These are phyloP conservation scores for Lichenostomus cassidix DNA, from an alignment of 2,113 vertebrate species.

Conservation along the genomic window DNA sequence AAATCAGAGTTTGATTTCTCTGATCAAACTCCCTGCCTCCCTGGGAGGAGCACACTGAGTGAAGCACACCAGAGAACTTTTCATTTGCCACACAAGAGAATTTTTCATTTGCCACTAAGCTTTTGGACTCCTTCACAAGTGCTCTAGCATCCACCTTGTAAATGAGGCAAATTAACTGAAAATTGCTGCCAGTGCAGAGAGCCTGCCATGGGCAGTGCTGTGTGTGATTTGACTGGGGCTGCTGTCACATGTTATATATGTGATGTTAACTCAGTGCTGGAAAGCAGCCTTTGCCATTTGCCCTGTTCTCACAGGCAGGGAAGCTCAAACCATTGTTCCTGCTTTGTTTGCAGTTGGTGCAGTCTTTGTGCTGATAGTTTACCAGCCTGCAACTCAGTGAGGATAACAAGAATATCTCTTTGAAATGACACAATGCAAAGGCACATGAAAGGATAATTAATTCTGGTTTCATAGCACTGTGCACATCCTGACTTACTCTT, in stretches of 20 bases:
- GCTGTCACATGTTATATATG: constrained; percentile 63
- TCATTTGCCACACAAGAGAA: background rate
- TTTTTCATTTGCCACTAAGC: background rate
- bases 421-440: background rate
- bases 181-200: background rate
- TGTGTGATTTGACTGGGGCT: constrained; percentile 25
- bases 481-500: constrained; percentile 5
- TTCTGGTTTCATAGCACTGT: background rate
- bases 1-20: background rate
- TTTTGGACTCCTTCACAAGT: background rate
- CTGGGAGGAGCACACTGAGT: background rate
- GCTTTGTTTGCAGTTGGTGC: constrained; percentile 33
- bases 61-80: background rate
- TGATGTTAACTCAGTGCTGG: background rate
- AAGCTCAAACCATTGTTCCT: constrained; percentile 33
- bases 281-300: constrained; percentile 22
- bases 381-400: background rate
- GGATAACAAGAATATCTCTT: background rate
- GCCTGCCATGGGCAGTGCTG: background rate
- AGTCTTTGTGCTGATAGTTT: background rate
- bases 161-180: constrained; percentile 50
- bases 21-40: background rate
- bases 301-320: background rate
- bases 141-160: background rate
- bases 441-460: background rate